A percentile compares a stretch with the other conserved stretches of the same genome.
phyloP scores from a whole-genome alignment of 35 echinoderm and acorn worm species.

The Lytechinus variegatus region DNA sequence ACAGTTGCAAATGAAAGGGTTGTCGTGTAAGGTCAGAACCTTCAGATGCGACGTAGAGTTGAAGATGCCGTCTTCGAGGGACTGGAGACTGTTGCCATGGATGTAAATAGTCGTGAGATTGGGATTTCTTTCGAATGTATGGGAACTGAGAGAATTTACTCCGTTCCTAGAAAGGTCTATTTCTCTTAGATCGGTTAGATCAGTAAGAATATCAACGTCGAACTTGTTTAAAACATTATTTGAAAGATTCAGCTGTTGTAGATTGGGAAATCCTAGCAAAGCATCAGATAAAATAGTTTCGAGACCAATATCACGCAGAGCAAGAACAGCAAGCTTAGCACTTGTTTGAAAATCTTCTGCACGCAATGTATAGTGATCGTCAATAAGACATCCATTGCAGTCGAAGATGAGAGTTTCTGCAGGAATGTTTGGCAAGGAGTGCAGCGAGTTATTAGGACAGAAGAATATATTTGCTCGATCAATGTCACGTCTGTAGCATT shows the following conservation, averaged over 20 bases:
- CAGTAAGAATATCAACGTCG: not conserved
- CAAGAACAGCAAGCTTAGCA: not conserved
- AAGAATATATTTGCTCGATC: constrained; percentile 27
- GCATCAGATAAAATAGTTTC: not conserved
- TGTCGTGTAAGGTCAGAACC: constrained; percentile 25
- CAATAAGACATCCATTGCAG: not conserved
- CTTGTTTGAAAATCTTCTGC: not conserved
- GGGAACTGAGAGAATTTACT: not conserved
- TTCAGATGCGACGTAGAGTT: not conserved
- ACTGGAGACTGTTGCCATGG: not conserved
- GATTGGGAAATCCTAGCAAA: not conserved
- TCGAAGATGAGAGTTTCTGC: not conserved
- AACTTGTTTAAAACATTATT: not conserved
- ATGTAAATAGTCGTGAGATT: not conserved
- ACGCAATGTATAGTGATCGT: not conserved
- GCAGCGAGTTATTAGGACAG: not conserved
- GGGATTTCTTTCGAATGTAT: not conserved
- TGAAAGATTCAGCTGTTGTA: not conserved
- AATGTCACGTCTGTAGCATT: not conserved
- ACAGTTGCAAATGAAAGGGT: constrained; percentile 47
- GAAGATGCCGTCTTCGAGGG: constrained; percentile 20
- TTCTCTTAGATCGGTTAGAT: not conserved
- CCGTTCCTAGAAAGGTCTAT: not conserved
- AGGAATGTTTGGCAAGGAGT: not conserved
- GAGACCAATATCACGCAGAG: constrained; percentile 24